Conservation (phyloP, 2,113 vertebrate species). For the Lampris incognitus region DNA sequence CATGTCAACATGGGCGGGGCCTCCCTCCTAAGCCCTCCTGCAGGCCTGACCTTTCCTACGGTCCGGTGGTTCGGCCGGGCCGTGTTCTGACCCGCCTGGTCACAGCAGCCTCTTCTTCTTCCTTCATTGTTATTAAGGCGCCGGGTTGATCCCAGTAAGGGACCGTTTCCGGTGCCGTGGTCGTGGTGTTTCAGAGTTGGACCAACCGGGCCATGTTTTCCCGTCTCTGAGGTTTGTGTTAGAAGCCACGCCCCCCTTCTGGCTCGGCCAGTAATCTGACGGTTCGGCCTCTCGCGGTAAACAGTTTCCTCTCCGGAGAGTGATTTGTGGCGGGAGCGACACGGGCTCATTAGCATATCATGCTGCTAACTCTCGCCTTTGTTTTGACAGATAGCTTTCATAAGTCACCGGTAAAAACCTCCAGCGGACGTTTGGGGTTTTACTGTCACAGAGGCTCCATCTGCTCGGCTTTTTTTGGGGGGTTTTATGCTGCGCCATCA, state of each 20-base stretch:
- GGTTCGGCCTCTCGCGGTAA: conserved; percentile 63
- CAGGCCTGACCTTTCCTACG: conserved; percentile 80
- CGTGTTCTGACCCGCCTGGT: conserved; percentile 49
- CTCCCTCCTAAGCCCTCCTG: conserved; percentile 73
- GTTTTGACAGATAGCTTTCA: conserved; percentile 86
- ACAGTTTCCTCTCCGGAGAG: conserved; percentile 76
- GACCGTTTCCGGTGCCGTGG: no score
- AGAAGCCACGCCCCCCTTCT: conserved; percentile 20
- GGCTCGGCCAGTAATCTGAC: conserved; percentile 48
- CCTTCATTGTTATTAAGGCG: conserved; percentile 21
- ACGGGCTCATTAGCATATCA: conserved; percentile 83
- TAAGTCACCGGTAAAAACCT: conserved; percentile 84
- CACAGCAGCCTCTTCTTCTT: conserved; percentile 16
- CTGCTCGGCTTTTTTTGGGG: conserved; percentile 81
- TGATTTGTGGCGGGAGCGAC: conserved; percentile 76
- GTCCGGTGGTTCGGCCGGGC: conserved; percentile 66
- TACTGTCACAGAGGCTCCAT: conserved; percentile 85
- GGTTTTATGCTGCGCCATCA: conserved; percentile 82
- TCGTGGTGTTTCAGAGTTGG: no score
- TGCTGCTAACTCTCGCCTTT: conserved; percentile 78
- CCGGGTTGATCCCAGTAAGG: no score
- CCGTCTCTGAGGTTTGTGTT: no score
- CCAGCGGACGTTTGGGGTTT: conserved; percentile 83
- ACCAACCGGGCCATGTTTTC: no score
- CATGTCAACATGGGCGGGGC: conserved; percentile 82